A percentile compares a stretch with the other conserved stretches of the same genome.
phyloP scores from a whole-genome alignment of 2,797 vertebrate species.

The Sebastiscus tertius region DNA sequence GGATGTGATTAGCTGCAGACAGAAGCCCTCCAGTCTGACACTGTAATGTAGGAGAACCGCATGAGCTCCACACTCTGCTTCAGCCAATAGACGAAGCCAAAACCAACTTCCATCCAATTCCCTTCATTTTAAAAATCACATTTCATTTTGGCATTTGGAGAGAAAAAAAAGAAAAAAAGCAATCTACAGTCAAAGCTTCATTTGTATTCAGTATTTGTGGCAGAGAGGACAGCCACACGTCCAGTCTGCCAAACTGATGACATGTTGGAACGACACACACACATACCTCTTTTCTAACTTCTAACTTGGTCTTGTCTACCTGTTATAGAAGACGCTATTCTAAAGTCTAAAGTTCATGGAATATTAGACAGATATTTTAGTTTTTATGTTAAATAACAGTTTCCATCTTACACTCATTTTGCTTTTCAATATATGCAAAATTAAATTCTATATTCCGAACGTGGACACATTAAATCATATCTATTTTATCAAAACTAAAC shows the following conservation, averaged over 20 bases:
- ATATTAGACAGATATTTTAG: not conserved
- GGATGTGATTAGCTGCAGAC: slow-evolving; percentile 66
- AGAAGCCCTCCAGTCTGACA: slow-evolving; percentile 60
- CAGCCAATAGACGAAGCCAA: slow-evolving; percentile 26
- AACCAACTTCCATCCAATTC: slow-evolving; percentile 44
- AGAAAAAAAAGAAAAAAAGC: not conserved
- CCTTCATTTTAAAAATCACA: slow-evolving; percentile 36
- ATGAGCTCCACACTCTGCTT: slow-evolving; percentile 38
- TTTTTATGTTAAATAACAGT: not conserved
- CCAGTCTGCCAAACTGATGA: not conserved
- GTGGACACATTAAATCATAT: not conserved
- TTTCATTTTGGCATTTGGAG: slow-evolving; percentile 26
- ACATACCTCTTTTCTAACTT: not conserved
- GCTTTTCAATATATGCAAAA: not conserved
- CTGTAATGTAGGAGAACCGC: slow-evolving; percentile 51
- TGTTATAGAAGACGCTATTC: not conserved
- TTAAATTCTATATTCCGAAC: not conserved
- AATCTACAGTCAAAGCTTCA: slow-evolving; percentile 7
- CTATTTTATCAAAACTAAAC: not conserved
- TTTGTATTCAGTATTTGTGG: not conserved
- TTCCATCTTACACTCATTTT: not conserved
- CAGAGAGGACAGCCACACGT: not conserved
- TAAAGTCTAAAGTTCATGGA: not conserved
- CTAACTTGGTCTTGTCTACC: not conserved
- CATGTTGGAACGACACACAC: not conserved